Base-by-base conservation (phyloP, 2,888 invertebrate species). In the Lasioglossum lativentre region DNA sequence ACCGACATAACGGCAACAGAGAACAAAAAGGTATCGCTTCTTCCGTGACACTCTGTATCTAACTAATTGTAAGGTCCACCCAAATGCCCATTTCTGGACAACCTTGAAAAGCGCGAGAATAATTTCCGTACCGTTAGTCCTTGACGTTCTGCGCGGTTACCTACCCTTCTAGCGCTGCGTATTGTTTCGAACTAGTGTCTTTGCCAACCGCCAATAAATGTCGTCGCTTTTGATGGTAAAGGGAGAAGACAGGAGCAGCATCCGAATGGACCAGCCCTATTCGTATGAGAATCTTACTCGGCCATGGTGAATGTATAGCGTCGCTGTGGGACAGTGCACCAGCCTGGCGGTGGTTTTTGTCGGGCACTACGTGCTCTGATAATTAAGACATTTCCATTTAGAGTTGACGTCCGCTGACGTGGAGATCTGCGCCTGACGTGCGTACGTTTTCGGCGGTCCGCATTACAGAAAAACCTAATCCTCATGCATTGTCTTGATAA, bases 381-480 rank as follows among this genome's bases (percentile, higher is more conserved):
- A 93, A 94, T 94, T 94, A 93, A 94, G 93, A 93, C 93, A 93
- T 93, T 94, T 93, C 93, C 93, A 93, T 94, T 93, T 93, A 91
- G 91, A 93, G 93, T 93, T 92, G 93, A 93, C 93, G 86, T 92
- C 86, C 82, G 88, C 75, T 91, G 92, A 93, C 92, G 90, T 91
- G 91, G 88, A 87, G 89, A 87, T 86, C 86, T 87, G 86, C 63
- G 77, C 42, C 87, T 74, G 82, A 80, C 72, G 84, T 73, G 66
- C 73, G 88, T 84, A 77, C 84, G 80, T 77, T 90, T 90, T 90
- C 82, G 87, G 84, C 83, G 82, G 79, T 78, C 85, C 71, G 34
- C 75, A 59, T n/a, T 38, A 34, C 80, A 85, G 85, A 92, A 91
- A 89, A 91, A 91, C 84, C 40, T 89, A 89, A 90, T 91, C 89